Evolutionary conservation across 1,140 invertebrate genomes (phyloP), one percentile per base, ranked within the genome.

Genomic region (Tyrophagus putrescentiae): DNA sequence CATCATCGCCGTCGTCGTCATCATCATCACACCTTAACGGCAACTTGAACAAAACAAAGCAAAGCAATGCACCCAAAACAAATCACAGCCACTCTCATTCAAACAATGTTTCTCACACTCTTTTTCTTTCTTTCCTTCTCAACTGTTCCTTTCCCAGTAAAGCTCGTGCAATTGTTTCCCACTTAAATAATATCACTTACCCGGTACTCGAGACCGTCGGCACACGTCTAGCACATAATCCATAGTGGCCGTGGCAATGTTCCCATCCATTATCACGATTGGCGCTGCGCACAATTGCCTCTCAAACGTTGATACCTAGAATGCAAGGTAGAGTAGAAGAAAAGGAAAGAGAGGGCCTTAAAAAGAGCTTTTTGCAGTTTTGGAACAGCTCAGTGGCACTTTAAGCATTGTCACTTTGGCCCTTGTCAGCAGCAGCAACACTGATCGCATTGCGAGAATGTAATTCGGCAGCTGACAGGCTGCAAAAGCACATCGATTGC

Each of bases 211-310:
- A 31, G 78, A 68, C 53, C 75, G 65, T 4, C 71, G 60, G 33
- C 84, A 85, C 5, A 84, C 65, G 57, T 80, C 68, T 44, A 87
- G 68, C 13, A 81, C 70, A 59, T 75, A 73, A 45, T 77, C 70
- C 68, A 92, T 82, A 0, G 83, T 79, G 28, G 78, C 70, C 44
- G 76, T 54, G 13, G 83, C 78, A 45, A 84, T 71, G 72, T 92
- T 93, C 25, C 82, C 85, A 73, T 93, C 89, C 25, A 92, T 71
- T 39, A 89, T 72, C 28, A 93, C 77, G 11, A 92, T 67, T 4
- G 83, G 78, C 0, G 84, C 77, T 21, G 72, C 68, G 57, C 75
- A 70, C 18, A 87, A 71, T 1, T 76, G 62, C 5, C 77, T 62
- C 25, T 76, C 68, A 60, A 79, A 72, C 57, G 70, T 67, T 50